phyloP scores from a whole-genome alignment of 2,888 invertebrate genomes.

The Tupiocoris notatus region DNA sequence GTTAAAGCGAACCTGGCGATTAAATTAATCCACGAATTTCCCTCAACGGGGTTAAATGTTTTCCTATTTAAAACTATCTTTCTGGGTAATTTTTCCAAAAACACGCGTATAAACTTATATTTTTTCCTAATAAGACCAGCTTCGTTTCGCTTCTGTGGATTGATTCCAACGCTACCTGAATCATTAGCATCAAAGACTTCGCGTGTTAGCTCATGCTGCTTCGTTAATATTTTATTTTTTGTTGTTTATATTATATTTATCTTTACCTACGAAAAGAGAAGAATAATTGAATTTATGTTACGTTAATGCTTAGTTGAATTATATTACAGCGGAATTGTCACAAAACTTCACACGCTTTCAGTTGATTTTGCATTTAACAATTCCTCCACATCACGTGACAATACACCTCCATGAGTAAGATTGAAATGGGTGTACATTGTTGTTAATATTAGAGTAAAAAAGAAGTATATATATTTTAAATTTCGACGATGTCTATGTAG shows the following conservation, averaged over 20 bases:
- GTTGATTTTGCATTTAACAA: not conserved
- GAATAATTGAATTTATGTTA: conserved; percentile 27
- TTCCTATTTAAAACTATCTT: not conserved
- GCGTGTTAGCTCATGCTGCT: conserved; percentile 1
- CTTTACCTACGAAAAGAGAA: conserved; percentile 1
- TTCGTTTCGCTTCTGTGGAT: too few relatives aligned
- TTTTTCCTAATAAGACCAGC: too few relatives aligned
- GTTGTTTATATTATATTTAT: conserved; percentile 3
- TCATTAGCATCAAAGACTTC: too few relatives aligned
- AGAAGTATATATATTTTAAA: conserved; percentile 38
- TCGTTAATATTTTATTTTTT: conserved; percentile 3
- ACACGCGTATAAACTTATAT: too few relatives aligned
- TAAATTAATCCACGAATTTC: too few relatives aligned
- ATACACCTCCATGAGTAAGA: conserved; percentile 25
- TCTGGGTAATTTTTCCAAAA: not conserved
- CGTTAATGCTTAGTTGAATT: conserved; percentile 35
- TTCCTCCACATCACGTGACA: conserved; percentile 39
- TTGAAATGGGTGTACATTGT: conserved; percentile 24
- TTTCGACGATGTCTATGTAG: conserved; percentile 23
- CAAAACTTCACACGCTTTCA: not conserved
- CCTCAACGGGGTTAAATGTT: not conserved
- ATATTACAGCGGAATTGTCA: conserved; percentile 30
- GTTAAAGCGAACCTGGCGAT: too few relatives aligned
- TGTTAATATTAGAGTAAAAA: conserved; percentile 30
- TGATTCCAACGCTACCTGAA: too few relatives aligned